Base-by-base conservation (phyloP, 1,140 invertebrate species). In the Proales similis region DNA sequence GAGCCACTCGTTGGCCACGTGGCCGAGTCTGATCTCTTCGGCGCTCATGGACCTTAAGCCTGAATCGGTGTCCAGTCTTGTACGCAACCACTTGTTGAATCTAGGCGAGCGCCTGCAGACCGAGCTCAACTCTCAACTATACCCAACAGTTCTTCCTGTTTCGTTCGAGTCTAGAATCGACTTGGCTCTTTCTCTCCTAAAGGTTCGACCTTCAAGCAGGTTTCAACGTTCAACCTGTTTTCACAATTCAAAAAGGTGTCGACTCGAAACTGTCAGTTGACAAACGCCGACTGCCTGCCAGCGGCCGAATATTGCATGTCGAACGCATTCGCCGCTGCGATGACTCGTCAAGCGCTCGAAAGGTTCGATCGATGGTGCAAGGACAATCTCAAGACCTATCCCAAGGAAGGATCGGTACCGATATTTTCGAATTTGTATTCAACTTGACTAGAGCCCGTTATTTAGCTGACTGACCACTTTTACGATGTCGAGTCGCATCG, bases 401-500 rank as follows among this genome's bases (percentile, higher is more conserved):
- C 51, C 9, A 57, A 39, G 20, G 51, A 57, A 20, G 33, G 33
- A 42, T 29, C 51, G 20, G 36, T 57, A 53, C 24, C 14, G 6
- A 33, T 36, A 39, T 49, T 49, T 49, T 6, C 22, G 22, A 12
- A 30, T 32, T 32, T 1, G 11, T 14, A 0, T 20, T 22, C 6
- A n/a, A 4, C 20, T 17, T 27, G n/a, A 49, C 11, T 19, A 29
- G 2, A 11, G 5, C 14, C 11, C 24, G 14, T 9, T n/a, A 19
- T 27, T 19, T 32, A 60, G 51, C 30, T 60, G 19, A 38, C 36
- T 70, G 74, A 76, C 53, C 74, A 69, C 45, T 63, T 71, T 62
- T 70, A 75, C 17, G 74, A 76, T 53, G 66, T 53, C 61, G 74
- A 75, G 32, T 71, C 63, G 12, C 70, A 72, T 48, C 67, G 72